phyloP scores from a whole-genome alignment of 1,140 invertebrate genomes.

The Physella acuta region DNA sequence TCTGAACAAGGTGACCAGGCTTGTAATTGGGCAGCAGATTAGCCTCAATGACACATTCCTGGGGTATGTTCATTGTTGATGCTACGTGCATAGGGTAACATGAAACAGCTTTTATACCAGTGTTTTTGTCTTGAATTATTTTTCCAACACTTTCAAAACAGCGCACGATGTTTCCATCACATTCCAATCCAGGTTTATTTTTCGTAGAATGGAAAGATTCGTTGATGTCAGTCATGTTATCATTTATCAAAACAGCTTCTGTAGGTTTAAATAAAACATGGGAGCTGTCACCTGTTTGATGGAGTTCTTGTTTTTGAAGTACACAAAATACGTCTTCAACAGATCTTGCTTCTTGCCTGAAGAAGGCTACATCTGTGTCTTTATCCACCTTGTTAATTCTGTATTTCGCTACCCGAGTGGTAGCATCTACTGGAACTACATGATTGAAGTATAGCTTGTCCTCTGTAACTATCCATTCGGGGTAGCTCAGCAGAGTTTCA shows the following conservation, averaged over 20 bases:
- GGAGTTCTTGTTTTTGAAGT: too few relatives aligned
- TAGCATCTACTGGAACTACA: constrained; percentile 15
- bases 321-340: too few relatives aligned
- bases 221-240: too few relatives aligned
- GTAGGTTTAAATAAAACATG: too few relatives aligned
- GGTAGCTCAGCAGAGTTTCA: constrained; percentile 13
- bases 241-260: too few relatives aligned
- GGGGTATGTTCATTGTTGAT: constrained; percentile 5
- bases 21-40: constrained; percentile 8
- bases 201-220: too few relatives aligned
- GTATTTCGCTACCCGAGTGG: constrained; percentile 6
- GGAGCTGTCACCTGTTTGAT: too few relatives aligned
- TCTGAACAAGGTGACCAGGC: constrained; percentile 12
- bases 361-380: background rate
- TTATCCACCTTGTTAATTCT: constrained; percentile 7
- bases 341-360: constrained; percentile 1
- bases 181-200: too few relatives aligned
- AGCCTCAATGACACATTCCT: background rate
- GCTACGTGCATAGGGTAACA: constrained; percentile 20
- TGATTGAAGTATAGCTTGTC: constrained; percentile 22
- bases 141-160: constrained; percentile 15
- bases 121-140: too few relatives aligned
- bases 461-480: constrained; percentile 20
- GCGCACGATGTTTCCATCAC: constrained; percentile 11
- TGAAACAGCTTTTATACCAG: too few relatives aligned